Conservation (phyloP, 2,888 invertebrate genomes). For the Philhelius pedissequus region DNA sequence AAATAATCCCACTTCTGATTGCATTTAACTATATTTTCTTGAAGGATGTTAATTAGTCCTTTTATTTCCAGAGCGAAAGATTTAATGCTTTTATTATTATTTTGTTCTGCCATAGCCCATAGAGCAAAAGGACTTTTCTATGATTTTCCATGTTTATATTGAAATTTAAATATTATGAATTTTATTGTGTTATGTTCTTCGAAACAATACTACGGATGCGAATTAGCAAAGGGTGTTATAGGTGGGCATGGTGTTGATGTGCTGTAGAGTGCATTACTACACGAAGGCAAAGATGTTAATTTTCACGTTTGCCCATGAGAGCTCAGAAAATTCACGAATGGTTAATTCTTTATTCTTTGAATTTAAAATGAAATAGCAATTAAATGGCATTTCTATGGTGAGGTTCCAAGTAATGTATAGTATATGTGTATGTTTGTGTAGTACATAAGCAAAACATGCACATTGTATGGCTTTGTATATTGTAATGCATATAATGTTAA, state of each 20-base stretch:
- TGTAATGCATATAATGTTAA: not conserved
- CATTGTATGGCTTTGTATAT: not conserved
- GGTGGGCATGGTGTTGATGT: not conserved
- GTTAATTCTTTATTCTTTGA: not conserved
- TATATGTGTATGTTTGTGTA: not conserved
- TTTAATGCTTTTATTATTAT: not conserved
- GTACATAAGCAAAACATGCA: too few relatives aligned
- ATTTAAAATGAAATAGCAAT: not conserved
- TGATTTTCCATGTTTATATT: not conserved
- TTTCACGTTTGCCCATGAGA: conserved; percentile 37
- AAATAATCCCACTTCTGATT: conserved; percentile 36
- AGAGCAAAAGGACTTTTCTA: not conserved
- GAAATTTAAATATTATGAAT: not conserved
- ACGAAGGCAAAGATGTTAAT: conserved; percentile 39
- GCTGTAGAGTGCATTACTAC: not conserved
- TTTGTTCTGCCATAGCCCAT: not conserved
- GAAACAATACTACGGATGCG: not conserved
- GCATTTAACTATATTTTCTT: conserved; percentile 31
- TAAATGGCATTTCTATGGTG: not conserved
- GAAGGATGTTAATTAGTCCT: conserved; percentile 33
- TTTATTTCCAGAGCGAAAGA: not conserved
- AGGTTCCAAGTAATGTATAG: not conserved
- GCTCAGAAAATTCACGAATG: conserved; percentile 36
- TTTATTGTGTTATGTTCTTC: not conserved
- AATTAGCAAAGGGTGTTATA: conserved; percentile 2